Base-by-base conservation (phyloP, 1,140 invertebrate species). In the Leptinotarsa lineolata region DNA sequence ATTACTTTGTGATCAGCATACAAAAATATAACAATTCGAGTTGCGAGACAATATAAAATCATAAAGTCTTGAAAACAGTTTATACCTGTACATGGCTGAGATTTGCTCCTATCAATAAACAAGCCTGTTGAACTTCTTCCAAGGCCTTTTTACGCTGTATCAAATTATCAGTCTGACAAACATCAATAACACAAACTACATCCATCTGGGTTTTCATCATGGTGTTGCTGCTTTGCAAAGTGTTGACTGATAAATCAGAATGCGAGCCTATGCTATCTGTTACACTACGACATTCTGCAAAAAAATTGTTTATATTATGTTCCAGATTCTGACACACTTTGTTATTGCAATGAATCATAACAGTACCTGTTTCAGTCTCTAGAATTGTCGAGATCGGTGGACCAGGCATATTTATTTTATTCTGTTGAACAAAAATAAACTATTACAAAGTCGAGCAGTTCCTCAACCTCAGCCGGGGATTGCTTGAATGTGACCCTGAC, bases 151-250 rank as follows among this genome's bases (percentile, higher is more conserved):
- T 92, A 67, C 95, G 88, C 73, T 95, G 91, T 64, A 85, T 83
- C 68, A 94, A 84, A 84, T 93, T 88, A 76, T 92, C 89, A 18
- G 88, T 90, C 79, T 92, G 90, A 64, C 70, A 78, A 30, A 95
- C 85, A 86, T 97, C 95, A 77, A 97, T 89, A 66, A 98, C 92
- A 88, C 94, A 95, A 70, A 93, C 95, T 63, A 97, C 94, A 85
- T 97, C 95, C 93, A 97, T 97, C 75, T 88, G 89, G 58, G 90
- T 88, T 76, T 90, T 87, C 15, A 70, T 79, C 76, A 80, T 81
- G 3, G 74, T 80, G 73, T 84, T 84, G 59, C 79, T 81, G 18
- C 87, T 82, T 76, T 91, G 86, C 2, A 89, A 86, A 11, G 90
- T 91, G 64, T 90, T 87, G 65, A 88, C 89, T 4, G 92, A 93